These are phyloP conservation scores for Acanthisitta chloris DNA, from an alignment of 2,113 vertebrate genomes.

Conservation along the genomic window DNA sequence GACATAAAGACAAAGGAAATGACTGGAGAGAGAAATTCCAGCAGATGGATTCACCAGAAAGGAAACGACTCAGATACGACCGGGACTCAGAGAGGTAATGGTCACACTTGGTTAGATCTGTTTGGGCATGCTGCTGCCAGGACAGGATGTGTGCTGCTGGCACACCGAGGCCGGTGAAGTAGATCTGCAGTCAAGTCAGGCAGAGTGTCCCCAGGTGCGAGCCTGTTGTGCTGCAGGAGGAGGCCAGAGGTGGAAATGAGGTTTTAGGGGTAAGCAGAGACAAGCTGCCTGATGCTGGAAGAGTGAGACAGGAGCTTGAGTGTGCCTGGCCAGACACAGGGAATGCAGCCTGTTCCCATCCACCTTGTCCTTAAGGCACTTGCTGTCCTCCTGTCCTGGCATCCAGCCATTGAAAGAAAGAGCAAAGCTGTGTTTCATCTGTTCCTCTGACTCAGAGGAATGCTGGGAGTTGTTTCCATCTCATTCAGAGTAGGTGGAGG, in stretches of 20 bases:
- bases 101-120: background rate
- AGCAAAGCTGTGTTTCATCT: conserved; percentile 56
- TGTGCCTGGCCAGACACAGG: background rate
- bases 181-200: background rate
- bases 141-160: background rate
- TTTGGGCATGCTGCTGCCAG: background rate
- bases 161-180: background rate
- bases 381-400: conserved; percentile 48
- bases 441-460: conserved; percentile 41
- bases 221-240: background rate
- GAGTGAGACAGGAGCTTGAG: background rate
- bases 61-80: conserved; percentile 72
- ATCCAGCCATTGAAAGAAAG: conserved; percentile 21
- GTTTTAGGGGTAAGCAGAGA: background rate
- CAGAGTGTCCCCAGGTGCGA: background rate
- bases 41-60: conserved; percentile 76
- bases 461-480: conserved; percentile 21
- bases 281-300: background rate
- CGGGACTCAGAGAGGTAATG: conserved; percentile 72
- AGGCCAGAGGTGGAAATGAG: background rate
- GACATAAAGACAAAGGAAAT: conserved; percentile 75
- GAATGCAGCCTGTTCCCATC: background rate
- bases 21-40: conserved; percentile 75
- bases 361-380: background rate
- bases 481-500: conserved; percentile 37